Conservation (phyloP, 2,113 vertebrate species). For the Calypte anna region DNA sequence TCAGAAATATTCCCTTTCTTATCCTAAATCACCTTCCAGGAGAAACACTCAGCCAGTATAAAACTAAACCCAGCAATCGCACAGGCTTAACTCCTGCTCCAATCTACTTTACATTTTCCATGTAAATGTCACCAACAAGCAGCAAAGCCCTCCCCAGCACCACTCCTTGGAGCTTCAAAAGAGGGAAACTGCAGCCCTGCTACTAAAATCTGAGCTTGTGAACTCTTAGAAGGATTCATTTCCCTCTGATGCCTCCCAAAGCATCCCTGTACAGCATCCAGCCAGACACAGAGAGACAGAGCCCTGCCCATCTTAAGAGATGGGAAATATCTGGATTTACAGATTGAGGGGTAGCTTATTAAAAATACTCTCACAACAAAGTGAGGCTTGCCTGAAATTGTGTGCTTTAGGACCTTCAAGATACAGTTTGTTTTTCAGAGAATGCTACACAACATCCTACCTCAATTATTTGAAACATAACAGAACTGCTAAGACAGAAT, state of each 20-base stretch:
- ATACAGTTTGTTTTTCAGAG: not conserved
- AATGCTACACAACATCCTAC: not conserved
- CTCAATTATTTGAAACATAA: not conserved
- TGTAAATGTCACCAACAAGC: not conserved
- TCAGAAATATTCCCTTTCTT: not conserved
- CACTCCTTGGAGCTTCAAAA: not conserved
- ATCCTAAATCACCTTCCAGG: not conserved
- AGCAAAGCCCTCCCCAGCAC: not conserved
- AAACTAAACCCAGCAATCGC: not conserved
- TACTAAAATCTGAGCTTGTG: not conserved
- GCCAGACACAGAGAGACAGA: not conserved
- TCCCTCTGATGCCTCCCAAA: not conserved
- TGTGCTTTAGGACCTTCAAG: not conserved
- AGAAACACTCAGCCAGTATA: not conserved
- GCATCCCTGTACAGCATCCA: not conserved
- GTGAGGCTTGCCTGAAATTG: not conserved
- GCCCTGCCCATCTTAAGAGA: not conserved
- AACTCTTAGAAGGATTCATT: not conserved
- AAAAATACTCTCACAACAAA: not conserved
- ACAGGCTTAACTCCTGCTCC: not conserved
- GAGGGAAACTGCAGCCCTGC: accelerated
- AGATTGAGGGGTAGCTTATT: not conserved
- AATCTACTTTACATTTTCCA: not conserved
- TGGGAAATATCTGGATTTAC: slow-evolving; percentile 10
- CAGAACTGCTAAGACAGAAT: not conserved